Evolutionary conservation across 2,797 vertebrate genomes (phyloP).

Genomic region (Dromococcyx pavoninus): DNA sequence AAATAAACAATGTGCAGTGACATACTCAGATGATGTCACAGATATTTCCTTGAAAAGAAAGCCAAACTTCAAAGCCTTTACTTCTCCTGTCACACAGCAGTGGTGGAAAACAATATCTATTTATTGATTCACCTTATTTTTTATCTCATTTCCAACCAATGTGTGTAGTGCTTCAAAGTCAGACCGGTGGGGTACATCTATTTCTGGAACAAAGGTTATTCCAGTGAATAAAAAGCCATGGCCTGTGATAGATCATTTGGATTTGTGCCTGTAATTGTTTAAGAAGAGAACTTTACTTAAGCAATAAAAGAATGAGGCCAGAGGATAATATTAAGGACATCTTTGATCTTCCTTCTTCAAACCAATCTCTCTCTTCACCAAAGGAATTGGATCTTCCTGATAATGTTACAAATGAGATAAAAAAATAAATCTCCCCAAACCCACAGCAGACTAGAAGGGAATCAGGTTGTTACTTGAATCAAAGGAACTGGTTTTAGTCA

Average conservation of each 20-base stretch:
- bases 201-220: constrained; percentile 39
- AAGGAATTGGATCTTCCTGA: constrained; percentile 1
- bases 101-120: constrained; percentile 27
- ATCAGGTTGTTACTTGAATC: not conserved
- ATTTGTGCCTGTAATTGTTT: constrained; percentile 35
- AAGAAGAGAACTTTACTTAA: constrained; percentile 11
- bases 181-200: not conserved
- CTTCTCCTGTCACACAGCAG: not conserved
- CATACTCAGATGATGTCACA: not conserved
- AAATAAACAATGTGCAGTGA: not conserved
- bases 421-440: not conserved
- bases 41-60: constrained; percentile 32
- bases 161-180: constrained; percentile 14
- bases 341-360: constrained; percentile 52
- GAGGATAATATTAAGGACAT: constrained; percentile 7
- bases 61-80: constrained; percentile 33
- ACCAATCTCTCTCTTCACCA: not conserved
- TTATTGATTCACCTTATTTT: constrained; percentile 45
- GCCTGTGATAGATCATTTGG: not conserved
- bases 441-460: not conserved
- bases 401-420: not conserved
- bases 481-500: not conserved
- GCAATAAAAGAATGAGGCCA: constrained; percentile 35
- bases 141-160: not conserved
- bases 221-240: not conserved